A percentile compares a stretch with the other conserved stretches of the same genome.
Conservation (phyloP, 2,797 vertebrate species). For the Steatocranus sp. region DNA sequence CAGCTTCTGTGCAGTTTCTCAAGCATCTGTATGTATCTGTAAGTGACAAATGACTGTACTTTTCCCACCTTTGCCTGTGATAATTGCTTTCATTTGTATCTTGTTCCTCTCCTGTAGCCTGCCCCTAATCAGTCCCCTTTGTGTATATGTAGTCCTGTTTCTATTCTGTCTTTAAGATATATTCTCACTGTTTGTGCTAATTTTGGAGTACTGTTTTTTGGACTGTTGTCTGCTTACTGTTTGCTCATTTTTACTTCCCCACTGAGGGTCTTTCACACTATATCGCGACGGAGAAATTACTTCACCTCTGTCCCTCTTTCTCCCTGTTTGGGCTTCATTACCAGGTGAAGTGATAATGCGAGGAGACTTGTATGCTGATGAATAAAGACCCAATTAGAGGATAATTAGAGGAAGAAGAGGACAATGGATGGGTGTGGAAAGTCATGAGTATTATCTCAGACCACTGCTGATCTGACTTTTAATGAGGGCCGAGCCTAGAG, state of each 20-base stretch:
- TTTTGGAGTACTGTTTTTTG: neutral
- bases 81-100: neutral
- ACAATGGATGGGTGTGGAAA: neutral
- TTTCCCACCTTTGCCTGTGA: neutral
- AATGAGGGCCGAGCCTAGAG: neutral
- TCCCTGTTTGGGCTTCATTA: neutral
- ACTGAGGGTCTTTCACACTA: neutral
- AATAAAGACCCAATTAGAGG: constrained; percentile 23
- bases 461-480: neutral
- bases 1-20: neutral
- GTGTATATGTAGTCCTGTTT: neutral
- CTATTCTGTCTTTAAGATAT: neutral
- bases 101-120: neutral
- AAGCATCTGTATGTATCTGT: neutral
- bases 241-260: neutral
- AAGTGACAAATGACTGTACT: neutral
- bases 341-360: constrained; percentile 1
- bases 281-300: neutral
- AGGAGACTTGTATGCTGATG: constrained; percentile 10
- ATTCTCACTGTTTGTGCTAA: neutral
- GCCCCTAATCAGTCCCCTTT: neutral
- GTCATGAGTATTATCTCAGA: constrained; percentile 3
- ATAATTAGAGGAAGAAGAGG: constrained; percentile 24
- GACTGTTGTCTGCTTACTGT: neutral
- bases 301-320: neutral